phyloP scores from a whole-genome alignment of 2,888 invertebrate species.

The Plutella xylostella region DNA sequence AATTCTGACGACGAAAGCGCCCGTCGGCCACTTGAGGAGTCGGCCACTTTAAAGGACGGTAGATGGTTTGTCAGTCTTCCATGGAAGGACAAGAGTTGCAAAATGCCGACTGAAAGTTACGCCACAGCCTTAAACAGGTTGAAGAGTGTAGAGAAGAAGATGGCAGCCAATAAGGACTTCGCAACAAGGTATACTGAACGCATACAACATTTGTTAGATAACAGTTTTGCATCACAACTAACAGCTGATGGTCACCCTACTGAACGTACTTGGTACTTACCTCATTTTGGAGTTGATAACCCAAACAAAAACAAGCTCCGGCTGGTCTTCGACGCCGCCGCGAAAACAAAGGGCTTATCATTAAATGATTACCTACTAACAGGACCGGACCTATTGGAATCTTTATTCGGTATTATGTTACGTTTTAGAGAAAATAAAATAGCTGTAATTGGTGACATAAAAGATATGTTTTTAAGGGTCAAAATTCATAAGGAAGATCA shows the following conservation, averaged over 20 bases:
- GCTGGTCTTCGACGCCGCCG: constrained; percentile 29
- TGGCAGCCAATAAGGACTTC: not conserved
- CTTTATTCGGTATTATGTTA: constrained; percentile 27
- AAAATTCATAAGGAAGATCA: constrained; percentile 22
- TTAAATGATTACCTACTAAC: constrained; percentile 26
- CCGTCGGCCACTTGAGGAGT: not conserved
- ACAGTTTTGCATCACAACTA: too few species aligned
- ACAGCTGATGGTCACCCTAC: too few species aligned
- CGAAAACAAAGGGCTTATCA: constrained; percentile 19
- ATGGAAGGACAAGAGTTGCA: constrained; percentile 4
- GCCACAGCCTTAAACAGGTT: not conserved
- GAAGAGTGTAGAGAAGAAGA: not conserved
- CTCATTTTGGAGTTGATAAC: constrained; percentile 9
- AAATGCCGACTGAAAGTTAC: too few species aligned
- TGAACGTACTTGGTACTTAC: constrained; percentile 10
- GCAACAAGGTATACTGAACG: not conserved
- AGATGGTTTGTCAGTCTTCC: constrained; percentile 6
- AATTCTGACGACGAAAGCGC: constrained; percentile 10
- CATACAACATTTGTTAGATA: too few species aligned
- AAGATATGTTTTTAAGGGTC: constrained; percentile 24
- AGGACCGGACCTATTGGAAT: constrained; percentile 28
- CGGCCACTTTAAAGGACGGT: constrained; percentile 1
- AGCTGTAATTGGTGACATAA: constrained; percentile 25
- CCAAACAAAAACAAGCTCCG: constrained; percentile 16
- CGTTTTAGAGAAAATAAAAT: constrained; percentile 26